Evolutionary conservation across 2,797 vertebrate genomes (phyloP).

Genomic region (Cephalopachus bancanus): DNA sequence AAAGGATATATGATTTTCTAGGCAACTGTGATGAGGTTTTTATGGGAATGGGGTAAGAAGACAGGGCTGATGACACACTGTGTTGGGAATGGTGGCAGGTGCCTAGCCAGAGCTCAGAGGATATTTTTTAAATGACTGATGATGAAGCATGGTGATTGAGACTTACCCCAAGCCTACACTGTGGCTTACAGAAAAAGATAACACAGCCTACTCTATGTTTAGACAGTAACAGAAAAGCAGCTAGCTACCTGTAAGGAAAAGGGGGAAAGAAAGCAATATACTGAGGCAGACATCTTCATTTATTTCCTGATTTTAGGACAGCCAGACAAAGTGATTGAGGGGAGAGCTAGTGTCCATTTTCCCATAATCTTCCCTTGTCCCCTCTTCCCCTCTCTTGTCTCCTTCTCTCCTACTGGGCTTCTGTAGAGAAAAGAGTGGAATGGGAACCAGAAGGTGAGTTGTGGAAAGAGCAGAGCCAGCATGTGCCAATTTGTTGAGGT

Average conservation of each 20-base stretch:
- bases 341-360: background rate
- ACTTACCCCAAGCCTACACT: conserved; percentile 13
- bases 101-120: background rate
- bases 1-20: conserved; percentile 39
- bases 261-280: conserved; percentile 16
- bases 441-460: background rate
- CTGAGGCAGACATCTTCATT: background rate
- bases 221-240: conserved; percentile 45
- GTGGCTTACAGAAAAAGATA: background rate
- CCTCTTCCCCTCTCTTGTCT: background rate
- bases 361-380: background rate
- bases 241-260: background rate
- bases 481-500: background rate
- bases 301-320: conserved; percentile 59
- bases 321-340: conserved; percentile 35
- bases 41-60: background rate
- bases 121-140: background rate
- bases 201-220: conserved; percentile 1
- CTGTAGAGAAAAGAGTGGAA: background rate
- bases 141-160: background rate
- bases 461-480: background rate
- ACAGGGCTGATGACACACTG: background rate
- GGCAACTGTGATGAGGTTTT: conserved; percentile 48
- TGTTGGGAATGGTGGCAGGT: background rate
- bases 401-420: background rate